Evolutionary conservation across 1,140 invertebrate genomes (phyloP).

Genomic region (Leguminivora glycinivorella): DNA sequence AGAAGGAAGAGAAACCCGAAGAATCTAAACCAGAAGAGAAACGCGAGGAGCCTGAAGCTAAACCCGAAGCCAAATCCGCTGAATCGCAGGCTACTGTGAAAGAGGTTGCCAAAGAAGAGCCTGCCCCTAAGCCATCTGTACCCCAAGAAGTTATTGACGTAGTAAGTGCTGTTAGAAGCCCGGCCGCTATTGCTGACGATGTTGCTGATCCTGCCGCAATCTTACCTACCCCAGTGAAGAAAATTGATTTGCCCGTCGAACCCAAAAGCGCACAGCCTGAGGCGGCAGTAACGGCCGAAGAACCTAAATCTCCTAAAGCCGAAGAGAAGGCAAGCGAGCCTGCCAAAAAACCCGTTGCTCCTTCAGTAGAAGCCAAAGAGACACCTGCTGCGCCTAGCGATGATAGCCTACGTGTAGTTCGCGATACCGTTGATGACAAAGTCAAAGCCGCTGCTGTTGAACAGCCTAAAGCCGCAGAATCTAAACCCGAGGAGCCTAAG

Average conservation of each 20-base stretch:
- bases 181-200: conserved; percentile 59
- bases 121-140: conserved; percentile 49
- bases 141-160: conserved; percentile 58
- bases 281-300: conserved; percentile 40
- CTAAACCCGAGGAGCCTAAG: conserved; percentile 38
- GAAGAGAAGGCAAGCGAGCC: conserved; percentile 35
- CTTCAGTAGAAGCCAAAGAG: neutral
- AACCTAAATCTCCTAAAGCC: conserved; percentile 33
- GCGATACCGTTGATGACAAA: conserved; percentile 59
- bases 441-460: conserved; percentile 25
- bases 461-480: conserved; percentile 30
- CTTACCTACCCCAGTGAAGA: conserved; percentile 50
- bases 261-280: conserved; percentile 42
- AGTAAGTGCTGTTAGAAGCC: conserved; percentile 54
- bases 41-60: conserved; percentile 29
- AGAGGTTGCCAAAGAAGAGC: conserved; percentile 51
- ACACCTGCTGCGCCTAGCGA: neutral
- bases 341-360: conserved; percentile 38
- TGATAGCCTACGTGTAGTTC: conserved; percentile 56
- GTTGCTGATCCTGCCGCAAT: conserved; percentile 55
- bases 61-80: conserved; percentile 45
- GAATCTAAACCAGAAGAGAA: conserved; percentile 28
- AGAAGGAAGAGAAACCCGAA: conserved; percentile 36
- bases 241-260: conserved; percentile 38
- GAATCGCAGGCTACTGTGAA: conserved; percentile 56